A percentile compares a stretch with the other conserved stretches of the same genome.
These are phyloP conservation scores for Ammodytes dubius DNA, from an alignment of 2,113 vertebrate genomes.

Conservation along the genomic window DNA sequence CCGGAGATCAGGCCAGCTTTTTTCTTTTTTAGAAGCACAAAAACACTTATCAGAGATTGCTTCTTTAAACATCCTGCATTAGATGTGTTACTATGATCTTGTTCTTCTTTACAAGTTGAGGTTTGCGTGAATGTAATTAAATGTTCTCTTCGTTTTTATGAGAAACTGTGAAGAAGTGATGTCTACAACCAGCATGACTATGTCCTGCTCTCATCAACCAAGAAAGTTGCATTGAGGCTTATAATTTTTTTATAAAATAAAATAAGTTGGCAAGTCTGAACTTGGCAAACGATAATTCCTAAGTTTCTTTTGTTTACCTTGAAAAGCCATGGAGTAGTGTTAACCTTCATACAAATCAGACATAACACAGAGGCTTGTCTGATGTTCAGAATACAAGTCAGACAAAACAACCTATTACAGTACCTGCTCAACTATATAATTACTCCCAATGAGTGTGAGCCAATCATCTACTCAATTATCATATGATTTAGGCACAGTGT, in stretches of 20 bases:
- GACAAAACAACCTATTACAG: slow-evolving; percentile 22
- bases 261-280: not conserved
- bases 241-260: too few species aligned
- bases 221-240: not conserved
- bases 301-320: too few species aligned
- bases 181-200: not conserved
- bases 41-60: not conserved
- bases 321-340: not conserved
- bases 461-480: slow-evolving; percentile 68
- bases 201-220: not conserved
- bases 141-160: too few species aligned
- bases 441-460: slow-evolving; percentile 33
- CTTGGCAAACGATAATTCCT: not conserved
- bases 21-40: not conserved
- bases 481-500: slow-evolving; percentile 43
- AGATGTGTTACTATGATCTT: not conserved
- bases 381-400: not conserved
- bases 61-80: not conserved
- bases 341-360: not conserved
- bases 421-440: slow-evolving; percentile 47
- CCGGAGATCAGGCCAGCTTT: not conserved
- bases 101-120: not conserved
- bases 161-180: too few species aligned
- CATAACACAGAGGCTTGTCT: too few species aligned
- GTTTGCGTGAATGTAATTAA: too few species aligned